Base-by-base conservation (phyloP, 2,797 vertebrate species). In the Carapus acus region DNA sequence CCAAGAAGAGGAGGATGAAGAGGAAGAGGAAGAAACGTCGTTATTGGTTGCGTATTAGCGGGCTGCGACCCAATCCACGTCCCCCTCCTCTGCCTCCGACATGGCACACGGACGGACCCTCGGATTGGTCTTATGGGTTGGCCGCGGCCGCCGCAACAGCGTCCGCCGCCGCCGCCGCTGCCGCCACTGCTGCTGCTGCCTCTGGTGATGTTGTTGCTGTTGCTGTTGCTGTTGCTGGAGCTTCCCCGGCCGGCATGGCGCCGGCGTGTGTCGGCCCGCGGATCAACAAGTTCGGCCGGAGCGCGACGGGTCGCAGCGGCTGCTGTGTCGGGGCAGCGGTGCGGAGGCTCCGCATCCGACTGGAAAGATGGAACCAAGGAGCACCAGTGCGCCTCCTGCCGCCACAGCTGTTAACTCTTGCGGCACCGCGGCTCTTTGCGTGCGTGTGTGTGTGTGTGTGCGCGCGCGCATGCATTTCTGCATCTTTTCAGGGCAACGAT, bases 281-380 rank as follows among this genome's bases (percentile, higher is more conserved):
- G 80, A 88, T 89, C 88, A 90, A 89, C 89, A 89, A 90, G 88
- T 89, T 67, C 37, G 62, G 46, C 41, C 66, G 49, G 58, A 67
- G 73, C 63, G 50, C 62, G 12, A 58, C n/a, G n/a, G n/a, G n/a
- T 45, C 59, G 74, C 73, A 66, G 68, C 50, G 64, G 74, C 64
- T 79, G 80, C 76, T 71, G 69, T n/a, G 80, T 62, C 74, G 75
- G 61, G 77, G 82, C 78, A 79, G 76, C 69, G 77, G 74, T 39
- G 67, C 71, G 74, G 71, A 80, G 67, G 76, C 72, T 71, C 69
- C 63, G 74, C 76, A 62, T 78, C n/a, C 76, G 67, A 58, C 47
- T 58, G n/a, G 71, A n/a, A 58, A 77, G 71, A 75, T 65, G 62
- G 69, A 67, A 79, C 67, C 69, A 52, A 58, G 54, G 56, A n/a